Evolutionary conservation across 2,797 vertebrate genomes (phyloP).

Genomic region (Carduelis carduelis): DNA sequence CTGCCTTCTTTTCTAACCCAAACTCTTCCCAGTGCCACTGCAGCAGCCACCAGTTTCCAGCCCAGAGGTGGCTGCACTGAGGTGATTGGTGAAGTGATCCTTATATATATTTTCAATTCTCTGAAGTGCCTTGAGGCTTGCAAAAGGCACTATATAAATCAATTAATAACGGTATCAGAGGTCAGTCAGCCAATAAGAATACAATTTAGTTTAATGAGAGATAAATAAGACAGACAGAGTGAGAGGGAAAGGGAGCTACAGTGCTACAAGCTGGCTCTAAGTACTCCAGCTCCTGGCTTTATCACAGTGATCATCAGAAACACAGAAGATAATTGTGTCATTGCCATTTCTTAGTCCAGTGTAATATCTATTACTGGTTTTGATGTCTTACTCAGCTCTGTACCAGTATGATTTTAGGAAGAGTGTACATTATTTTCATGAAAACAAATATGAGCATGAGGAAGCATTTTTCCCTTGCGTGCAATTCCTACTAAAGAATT

Average conservation of each 20-base stretch:
- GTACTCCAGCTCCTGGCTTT: neutral
- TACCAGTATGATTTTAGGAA: slow-evolving; percentile 77
- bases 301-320: slow-evolving; percentile 45
- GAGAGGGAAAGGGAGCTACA: slow-evolving; percentile 20
- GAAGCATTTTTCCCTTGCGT: slow-evolving; percentile 80
- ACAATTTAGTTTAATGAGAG: slow-evolving; percentile 71
- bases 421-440: slow-evolving; percentile 83
- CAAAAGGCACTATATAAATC: slow-evolving; percentile 65
- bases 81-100: slow-evolving; percentile 27
- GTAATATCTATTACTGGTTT: slow-evolving; percentile 70
- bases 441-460: slow-evolving; percentile 83
- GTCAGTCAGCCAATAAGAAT: slow-evolving; percentile 72
- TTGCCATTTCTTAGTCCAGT: slow-evolving; percentile 63
- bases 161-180: slow-evolving; percentile 72
- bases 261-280: neutral
- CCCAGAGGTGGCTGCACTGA: neutral
- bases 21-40: neutral
- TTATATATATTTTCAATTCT: slow-evolving; percentile 26
- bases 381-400: slow-evolving; percentile 77
- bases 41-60: neutral
- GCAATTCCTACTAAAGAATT: slow-evolving; percentile 83
- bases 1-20: neutral
- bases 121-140: slow-evolving; percentile 54
- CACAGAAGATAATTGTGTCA: slow-evolving; percentile 30
- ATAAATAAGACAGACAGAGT: slow-evolving; percentile 62